These are phyloP conservation scores for Todiramphus chloris DNA, from an alignment of 2,113 vertebrate species.

Conservation along the genomic window DNA sequence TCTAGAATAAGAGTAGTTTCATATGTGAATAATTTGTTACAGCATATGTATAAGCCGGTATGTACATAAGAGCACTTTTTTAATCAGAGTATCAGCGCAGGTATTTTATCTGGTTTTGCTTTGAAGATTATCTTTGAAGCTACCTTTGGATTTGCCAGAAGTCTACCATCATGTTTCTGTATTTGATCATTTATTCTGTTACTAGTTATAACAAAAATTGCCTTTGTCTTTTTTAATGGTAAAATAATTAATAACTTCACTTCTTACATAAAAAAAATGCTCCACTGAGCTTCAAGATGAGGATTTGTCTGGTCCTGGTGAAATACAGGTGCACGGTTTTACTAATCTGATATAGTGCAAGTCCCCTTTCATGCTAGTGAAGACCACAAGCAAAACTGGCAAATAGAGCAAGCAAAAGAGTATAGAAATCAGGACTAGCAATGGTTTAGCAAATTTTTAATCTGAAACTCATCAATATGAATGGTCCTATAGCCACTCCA, in stretches of 20 bases:
- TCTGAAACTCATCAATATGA: background rate
- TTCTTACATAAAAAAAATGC: background rate
- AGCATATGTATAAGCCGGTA: background rate
- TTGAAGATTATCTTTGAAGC: background rate
- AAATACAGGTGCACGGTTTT: background rate
- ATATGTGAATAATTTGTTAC: background rate
- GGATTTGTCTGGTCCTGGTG: background rate
- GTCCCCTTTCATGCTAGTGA: background rate
- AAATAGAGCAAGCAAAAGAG: background rate
- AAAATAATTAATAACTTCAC: background rate
- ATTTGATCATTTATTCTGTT: background rate
- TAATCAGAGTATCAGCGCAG: background rate
- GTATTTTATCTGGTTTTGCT: background rate
- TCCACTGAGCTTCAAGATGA: background rate
- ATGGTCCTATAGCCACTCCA: background rate
- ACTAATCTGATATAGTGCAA: background rate
- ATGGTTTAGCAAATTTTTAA: background rate
- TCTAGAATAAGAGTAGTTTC: background rate
- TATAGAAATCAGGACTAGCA: background rate
- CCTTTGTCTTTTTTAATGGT: background rate
- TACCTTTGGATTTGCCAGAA: background rate
- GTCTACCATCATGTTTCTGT: background rate
- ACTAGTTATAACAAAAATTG: background rate
- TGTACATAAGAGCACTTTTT: background rate
- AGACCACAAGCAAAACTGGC: background rate